Base-by-base conservation (phyloP, 2,113 vertebrate species). In the Electrona antarctica region DNA sequence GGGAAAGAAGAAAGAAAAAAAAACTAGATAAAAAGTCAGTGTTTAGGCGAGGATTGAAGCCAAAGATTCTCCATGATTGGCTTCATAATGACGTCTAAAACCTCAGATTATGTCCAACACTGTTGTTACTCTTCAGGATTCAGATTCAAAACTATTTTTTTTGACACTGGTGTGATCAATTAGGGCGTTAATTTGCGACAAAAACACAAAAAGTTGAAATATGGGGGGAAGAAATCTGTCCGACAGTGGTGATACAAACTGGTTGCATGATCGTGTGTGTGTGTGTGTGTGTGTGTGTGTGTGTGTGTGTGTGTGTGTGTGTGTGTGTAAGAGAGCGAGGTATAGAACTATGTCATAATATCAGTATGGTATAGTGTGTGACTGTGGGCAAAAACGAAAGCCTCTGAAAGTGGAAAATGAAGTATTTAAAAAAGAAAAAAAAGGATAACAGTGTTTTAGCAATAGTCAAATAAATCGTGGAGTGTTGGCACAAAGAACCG, bases 61-160 rank as follows among this genome's bases (percentile, higher is more conserved):
- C 68, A 71, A 74, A 55, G 65, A 55, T n/a, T 9, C 41, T 51
- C 55, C 57, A 8, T 0, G 14, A 72, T 13, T 45, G 67, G 72
- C 74, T 71, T 61, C 60, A 28, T 64, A 59, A 60, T 21, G 61
- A 15, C n/a, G n/a, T n/a, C n/a, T n/a, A n/a, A n/a, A n/a, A n/a
- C n/a, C n/a, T n/a, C n/a, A n/a, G n/a, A n/a, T n/a, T n/a, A n/a
- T n/a, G n/a, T n/a, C n/a, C n/a, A n/a, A n/a, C n/a, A n/a, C n/a
- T n/a, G n/a, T n/a, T n/a, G n/a, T n/a, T n/a, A n/a, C n/a, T n/a
- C n/a, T n/a, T n/a, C n/a, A n/a, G n/a, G n/a, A n/a, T n/a, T n/a
- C n/a, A n/a, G n/a, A n/a, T n/a, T n/a, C n/a, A n/a, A n/a, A n/a
- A n/a, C n/a, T n/a, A n/a, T n/a, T n/a, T n/a, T n/a, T n/a, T n/a